Percentiles rank a stretch among this genome's conserved stretches.
These are phyloP conservation scores for Discoglossus pictus DNA, from an alignment of 2,797 vertebrate species.

Conservation along the genomic window DNA sequence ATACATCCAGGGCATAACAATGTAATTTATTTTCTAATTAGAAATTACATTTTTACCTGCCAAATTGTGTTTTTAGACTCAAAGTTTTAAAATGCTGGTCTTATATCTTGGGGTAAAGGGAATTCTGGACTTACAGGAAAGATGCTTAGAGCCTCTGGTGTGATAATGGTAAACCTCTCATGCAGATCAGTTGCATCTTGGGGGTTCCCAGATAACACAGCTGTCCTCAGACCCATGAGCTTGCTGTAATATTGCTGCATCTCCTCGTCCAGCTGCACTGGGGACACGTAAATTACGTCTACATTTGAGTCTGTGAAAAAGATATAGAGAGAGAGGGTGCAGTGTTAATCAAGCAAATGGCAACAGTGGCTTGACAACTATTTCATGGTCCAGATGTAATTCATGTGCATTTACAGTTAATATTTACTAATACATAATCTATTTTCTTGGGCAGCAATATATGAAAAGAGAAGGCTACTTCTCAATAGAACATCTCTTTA, in stretches of 20 bases:
- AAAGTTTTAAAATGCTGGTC: too few relatives aligned
- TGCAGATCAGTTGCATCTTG: slow-evolving; percentile 68
- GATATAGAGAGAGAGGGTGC: too few relatives aligned
- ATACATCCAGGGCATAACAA: too few relatives aligned
- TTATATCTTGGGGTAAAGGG: too few relatives aligned
- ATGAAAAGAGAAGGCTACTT: too few relatives aligned
- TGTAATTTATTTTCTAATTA: too few relatives aligned
- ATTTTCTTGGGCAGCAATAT: too few relatives aligned
- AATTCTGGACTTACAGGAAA: slow-evolving; percentile 78
- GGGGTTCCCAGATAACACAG: slow-evolving; percentile 67
- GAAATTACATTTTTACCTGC: too few relatives aligned
- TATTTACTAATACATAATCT: too few relatives aligned
- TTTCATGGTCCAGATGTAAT: too few relatives aligned
- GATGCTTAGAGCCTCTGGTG: slow-evolving; percentile 84
- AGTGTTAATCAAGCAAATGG: slow-evolving; percentile 35
- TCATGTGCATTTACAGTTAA: too few relatives aligned
- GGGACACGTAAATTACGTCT: slow-evolving; percentile 87
- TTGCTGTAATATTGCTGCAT: slow-evolving; percentile 79
- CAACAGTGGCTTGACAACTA: background rate
- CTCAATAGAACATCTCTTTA: slow-evolving; percentile 2
- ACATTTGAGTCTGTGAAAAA: slow-evolving; percentile 82
- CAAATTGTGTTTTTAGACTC: too few relatives aligned
- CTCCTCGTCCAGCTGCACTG: slow-evolving; percentile 76
- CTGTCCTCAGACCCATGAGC: slow-evolving; percentile 77
- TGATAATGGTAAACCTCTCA: slow-evolving; percentile 83